These are phyloP conservation scores for Bembecia ichneumoniformis DNA, from an alignment of 2,888 invertebrate genomes.

Conservation along the genomic window DNA sequence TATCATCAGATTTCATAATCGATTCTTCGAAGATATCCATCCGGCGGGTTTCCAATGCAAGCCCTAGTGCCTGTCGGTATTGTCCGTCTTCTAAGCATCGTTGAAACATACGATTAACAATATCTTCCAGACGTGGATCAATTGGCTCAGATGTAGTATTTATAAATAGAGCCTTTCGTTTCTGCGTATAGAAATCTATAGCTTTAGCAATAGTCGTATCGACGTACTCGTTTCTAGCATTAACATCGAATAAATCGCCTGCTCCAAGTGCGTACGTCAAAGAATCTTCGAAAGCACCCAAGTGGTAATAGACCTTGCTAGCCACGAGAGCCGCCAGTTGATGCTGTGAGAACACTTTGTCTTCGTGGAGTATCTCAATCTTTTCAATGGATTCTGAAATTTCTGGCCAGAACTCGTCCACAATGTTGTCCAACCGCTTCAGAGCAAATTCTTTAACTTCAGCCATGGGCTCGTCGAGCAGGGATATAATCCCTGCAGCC, in stretches of 20 bases:
- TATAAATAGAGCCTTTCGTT: constrained; percentile 81
- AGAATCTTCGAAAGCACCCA: constrained; percentile 97
- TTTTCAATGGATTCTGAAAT: constrained; percentile 98
- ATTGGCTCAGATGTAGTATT: constrained; percentile 79
- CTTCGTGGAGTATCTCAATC: constrained; percentile 97
- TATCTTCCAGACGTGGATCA: constrained; percentile 88
- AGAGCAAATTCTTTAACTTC: constrained; percentile 95
- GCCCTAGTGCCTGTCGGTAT: constrained; percentile 94
- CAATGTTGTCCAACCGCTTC: constrained; percentile 92
- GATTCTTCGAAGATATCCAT: constrained; percentile 97
- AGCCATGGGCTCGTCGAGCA: constrained; percentile 93
- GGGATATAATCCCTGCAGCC: constrained; percentile 92
- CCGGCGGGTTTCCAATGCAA: constrained; percentile 95
- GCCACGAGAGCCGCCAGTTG: constrained; percentile 96
- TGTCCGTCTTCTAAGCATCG: constrained; percentile 95
- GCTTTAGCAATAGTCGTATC: constrained; percentile 98
- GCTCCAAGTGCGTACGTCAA: constrained; percentile 97
- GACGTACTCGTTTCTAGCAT: constrained; percentile 94
- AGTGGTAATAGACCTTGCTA: constrained; percentile 98
- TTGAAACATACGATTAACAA: constrained; percentile 98
- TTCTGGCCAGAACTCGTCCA: constrained; percentile 99
- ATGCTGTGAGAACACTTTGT: constrained; percentile 88
- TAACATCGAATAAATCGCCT: constrained; percentile 94
- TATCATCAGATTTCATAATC: constrained; percentile 92
- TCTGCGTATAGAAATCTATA: constrained; percentile 95